Evolutionary conservation across 2,797 vertebrate genomes (phyloP), one percentile per base, ranked within the genome.

Genomic region (Coregonus sp.): DNA sequence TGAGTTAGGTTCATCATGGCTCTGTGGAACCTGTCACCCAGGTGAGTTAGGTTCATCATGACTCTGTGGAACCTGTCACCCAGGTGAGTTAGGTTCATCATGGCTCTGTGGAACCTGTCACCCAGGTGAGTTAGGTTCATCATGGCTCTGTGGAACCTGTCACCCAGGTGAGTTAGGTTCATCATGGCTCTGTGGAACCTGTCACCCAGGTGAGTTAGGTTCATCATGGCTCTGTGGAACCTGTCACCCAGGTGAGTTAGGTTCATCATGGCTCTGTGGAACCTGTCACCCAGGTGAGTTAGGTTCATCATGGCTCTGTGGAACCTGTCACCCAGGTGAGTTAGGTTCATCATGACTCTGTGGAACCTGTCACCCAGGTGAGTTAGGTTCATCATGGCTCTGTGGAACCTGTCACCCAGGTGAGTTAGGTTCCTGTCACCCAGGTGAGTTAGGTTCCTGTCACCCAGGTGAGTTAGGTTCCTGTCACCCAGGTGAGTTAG

Each of bases 361-460:
- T 99, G 85, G 97, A 99, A 87, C 96, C 97, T 0, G 84, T 98
- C 87, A 98, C 97, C 74, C 98, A 99, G 95, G 98, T 97, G 79
- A 88, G 84, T 73, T 33, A n/a, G 3, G 3, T 47, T 25, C 25
- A 25, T 25, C 25, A 25, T 25, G 98, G 98, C 2, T 96, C 95
- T 0, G 97, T 99, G 85, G 97, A 99, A 87, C 96, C 97, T 0
- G 84, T 98, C 87, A 98, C 97, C 74, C 98, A 99, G 95, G 98
- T 97, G 79, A 88, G 84, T 73, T 33, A n/a, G 3, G 3, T 47
- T 25, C 25, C n/a, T 25, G n/a, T n/a, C 25, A 25, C n/a, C n/a
- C n/a, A n/a, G n/a, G n/a, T 25, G 25, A 1, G n/a, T n/a, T n/a
- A n/a, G n/a, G n/a, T n/a, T n/a, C 96, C 97, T 0, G 84, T 98